A percentile compares a stretch with the other conserved stretches of the same genome.
phyloP scores from a whole-genome alignment of 2,888 invertebrate genomes.

The Pseudeuparius sepicola region DNA sequence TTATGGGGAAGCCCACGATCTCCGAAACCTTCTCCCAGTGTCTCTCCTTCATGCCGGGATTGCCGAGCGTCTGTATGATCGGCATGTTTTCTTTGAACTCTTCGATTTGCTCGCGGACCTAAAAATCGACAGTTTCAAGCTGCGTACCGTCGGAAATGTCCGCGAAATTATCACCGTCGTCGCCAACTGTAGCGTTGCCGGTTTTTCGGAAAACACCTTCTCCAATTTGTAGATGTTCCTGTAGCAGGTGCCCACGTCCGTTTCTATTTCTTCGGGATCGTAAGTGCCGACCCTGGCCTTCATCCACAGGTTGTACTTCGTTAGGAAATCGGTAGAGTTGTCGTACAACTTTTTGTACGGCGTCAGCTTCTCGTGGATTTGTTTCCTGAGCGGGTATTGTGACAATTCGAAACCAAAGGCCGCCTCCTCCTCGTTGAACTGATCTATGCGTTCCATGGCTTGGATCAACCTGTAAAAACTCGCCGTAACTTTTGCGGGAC shows the following conservation, averaged over 20 bases:
- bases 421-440: conserved; percentile 84
- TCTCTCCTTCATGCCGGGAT: conserved; percentile 83
- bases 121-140: too few species aligned
- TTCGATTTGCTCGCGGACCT: conserved; percentile 62
- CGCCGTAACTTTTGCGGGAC: background rate
- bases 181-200: conserved; percentile 65
- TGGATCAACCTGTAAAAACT: conserved; percentile 44
- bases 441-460: conserved; percentile 73
- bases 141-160: too few species aligned
- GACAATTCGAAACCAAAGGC: conserved; percentile 83
- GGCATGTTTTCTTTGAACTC: conserved; percentile 82
- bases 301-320: conserved; percentile 80
- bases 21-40: conserved; percentile 95
- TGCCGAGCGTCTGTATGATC: conserved; percentile 86
- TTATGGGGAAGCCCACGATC: conserved; percentile 86
- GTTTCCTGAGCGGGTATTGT: conserved; percentile 77
- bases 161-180: conserved; percentile 48
- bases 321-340: conserved; percentile 75
- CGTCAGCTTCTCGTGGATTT: conserved; percentile 64
- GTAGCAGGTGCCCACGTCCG: conserved; percentile 58
- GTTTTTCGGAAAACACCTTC: conserved; percentile 70
- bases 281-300: conserved; percentile 68
- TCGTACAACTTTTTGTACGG: conserved; percentile 86
- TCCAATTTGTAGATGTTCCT: conserved; percentile 80
- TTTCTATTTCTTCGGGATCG: conserved; percentile 83